phyloP scores from a whole-genome alignment of 2,797 vertebrate genomes.

The Trachurus trachurus region DNA sequence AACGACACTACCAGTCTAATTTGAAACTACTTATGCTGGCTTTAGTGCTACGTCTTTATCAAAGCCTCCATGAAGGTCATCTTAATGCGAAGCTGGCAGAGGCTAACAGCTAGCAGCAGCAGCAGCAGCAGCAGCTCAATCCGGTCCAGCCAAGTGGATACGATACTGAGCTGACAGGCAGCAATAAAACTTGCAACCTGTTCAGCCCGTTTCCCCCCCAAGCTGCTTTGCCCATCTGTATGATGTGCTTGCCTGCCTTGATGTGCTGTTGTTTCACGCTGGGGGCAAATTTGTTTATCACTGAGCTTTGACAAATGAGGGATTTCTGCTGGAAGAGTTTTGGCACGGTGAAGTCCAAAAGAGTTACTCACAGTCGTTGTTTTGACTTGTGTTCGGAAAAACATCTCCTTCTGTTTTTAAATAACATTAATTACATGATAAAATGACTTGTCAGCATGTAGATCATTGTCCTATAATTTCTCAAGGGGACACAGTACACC shows the following conservation, averaged over 20 bases:
- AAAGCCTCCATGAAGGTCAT: conserved; percentile 20
- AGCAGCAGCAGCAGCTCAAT: conserved; percentile 7
- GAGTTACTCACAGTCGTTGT: background rate
- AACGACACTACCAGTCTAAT: background rate
- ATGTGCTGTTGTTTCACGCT: conserved; percentile 43
- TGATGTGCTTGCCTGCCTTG: conserved; percentile 46
- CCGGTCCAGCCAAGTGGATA: conserved; percentile 49
- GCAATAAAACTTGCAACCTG: conserved; percentile 64
- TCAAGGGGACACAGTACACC: conserved; percentile 16
- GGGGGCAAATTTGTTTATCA: conserved; percentile 44
- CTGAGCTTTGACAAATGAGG: conserved; percentile 59
- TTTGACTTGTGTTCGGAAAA: background rate
- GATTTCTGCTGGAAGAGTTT: conserved; percentile 21
- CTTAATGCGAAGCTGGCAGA: conserved; percentile 31
- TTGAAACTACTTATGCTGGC: background rate
- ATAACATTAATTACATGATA: conserved; percentile 29
- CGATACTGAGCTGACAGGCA: conserved; percentile 48
- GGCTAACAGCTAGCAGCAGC: conserved; percentile 30
- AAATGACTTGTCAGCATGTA: conserved; percentile 37
- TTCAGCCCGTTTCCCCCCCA: conserved; percentile 41
- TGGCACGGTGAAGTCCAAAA: conserved; percentile 5
- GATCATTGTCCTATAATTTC: conserved; percentile 41
- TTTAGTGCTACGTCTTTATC: conserved; percentile 1
- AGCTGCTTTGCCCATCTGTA: conserved; percentile 68
- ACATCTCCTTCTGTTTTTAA: conserved; percentile 6